A percentile compares a stretch with the other conserved stretches of the same genome.
Conservation (phyloP, 2,888 invertebrate genomes). For the Unio pictorum region DNA sequence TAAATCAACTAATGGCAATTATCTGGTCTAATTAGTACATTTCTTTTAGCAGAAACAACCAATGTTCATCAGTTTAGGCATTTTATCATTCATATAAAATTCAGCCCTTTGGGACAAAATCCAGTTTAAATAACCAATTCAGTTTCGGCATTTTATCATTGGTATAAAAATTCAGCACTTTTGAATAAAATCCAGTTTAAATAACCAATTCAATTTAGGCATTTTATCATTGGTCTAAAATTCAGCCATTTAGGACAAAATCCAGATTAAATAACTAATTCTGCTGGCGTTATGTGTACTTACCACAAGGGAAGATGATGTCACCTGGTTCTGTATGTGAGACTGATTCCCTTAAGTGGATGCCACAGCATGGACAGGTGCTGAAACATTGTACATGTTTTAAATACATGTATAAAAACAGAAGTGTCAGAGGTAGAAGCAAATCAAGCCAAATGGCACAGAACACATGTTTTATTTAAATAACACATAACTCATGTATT, state of each 20-base stretch:
- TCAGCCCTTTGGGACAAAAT: not conserved
- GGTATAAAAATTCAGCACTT: too few species aligned
- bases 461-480: too few species aligned
- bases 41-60: too few species aligned
- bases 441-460: too few species aligned
- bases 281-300: slow-evolving; percentile 7
- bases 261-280: not conserved
- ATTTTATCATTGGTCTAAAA: too few species aligned
- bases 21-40: too few species aligned
- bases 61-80: too few species aligned
- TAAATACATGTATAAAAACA: not conserved
- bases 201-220: not conserved
- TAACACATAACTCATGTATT: too few species aligned
- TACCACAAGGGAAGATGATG: slow-evolving; percentile 55
- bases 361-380: slow-evolving; percentile 41
- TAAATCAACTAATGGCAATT: too few species aligned
- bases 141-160: too few species aligned
- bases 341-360: slow-evolving; percentile 43
- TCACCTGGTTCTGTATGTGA: slow-evolving; percentile 53
- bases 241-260: not conserved
- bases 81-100: too few species aligned
- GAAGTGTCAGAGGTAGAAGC: not conserved
- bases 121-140: not conserved
- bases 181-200: not conserved
- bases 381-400: slow-evolving; percentile 17